These are phyloP conservation scores for Thereva unica DNA, from an alignment of 2,888 invertebrate species.

Conservation along the genomic window DNA sequence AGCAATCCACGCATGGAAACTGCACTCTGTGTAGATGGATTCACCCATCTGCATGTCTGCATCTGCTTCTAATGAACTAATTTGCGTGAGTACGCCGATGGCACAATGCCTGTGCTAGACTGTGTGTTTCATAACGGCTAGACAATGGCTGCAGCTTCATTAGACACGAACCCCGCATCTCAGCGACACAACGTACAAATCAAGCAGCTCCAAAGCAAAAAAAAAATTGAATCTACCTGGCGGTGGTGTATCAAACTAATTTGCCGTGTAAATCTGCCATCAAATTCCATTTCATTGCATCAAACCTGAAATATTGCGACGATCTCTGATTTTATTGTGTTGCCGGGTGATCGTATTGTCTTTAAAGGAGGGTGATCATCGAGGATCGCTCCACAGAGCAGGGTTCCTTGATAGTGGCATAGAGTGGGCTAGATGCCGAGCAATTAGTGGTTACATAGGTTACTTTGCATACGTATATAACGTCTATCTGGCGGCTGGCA, in stretches of 20 bases:
- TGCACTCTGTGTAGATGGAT: not conserved
- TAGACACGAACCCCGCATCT: conserved; percentile 5
- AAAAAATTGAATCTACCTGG: not conserved
- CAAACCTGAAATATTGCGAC: conserved; percentile 34
- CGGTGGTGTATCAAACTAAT: conserved; percentile 26
- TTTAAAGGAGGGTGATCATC: conserved; percentile 1
- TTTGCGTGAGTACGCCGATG: conserved; percentile 35
- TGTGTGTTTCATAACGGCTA: conserved; percentile 29
- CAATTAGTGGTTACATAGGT: conserved; percentile 36
- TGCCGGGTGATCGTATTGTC: conserved; percentile 14
- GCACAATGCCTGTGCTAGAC: conserved; percentile 22
- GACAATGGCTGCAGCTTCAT: conserved; percentile 28
- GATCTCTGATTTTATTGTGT: conserved; percentile 33
- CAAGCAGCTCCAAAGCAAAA: conserved; percentile 6
- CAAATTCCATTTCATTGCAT: conserved; percentile 37
- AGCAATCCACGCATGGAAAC: conserved; percentile 18
- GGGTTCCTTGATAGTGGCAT: not conserved
- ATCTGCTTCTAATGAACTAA: conserved; percentile 32
- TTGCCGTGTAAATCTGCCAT: conserved; percentile 34
- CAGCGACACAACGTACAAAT: not conserved
- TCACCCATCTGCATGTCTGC: conserved; percentile 15
- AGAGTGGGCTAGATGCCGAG: conserved; percentile 23
- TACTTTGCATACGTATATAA: conserved; percentile 31
- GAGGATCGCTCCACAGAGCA: not conserved
- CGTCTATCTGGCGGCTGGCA: conserved; percentile 16